Evolutionary conservation across 2,888 invertebrate species (phyloP), one percentile per base, ranked within the genome.

Genomic region (Eilema caniola): DNA sequence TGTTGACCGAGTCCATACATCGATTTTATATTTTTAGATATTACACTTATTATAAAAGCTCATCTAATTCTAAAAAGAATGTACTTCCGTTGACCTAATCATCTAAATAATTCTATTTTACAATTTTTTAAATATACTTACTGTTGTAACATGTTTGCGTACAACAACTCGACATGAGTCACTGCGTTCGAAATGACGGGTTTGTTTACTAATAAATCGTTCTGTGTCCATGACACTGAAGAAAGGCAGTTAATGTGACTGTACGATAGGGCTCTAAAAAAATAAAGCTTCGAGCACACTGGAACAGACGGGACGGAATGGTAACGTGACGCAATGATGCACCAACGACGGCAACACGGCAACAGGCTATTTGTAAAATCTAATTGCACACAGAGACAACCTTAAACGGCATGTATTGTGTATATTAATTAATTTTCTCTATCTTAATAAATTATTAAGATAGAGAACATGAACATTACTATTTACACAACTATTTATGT

Each of bases 211-310:
- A 82, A 82, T 85, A 79, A 83, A 85, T 82, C 79, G 78, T 76
- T 86, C 80, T 85, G 82, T 88, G 86, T 74, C 86, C 81, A 75
- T 88, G 90, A 88, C 89, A 88, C 85, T 85, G 85, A 85, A 79
- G 82, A 82, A 87, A 88, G 75, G 78, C 78, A 84, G 82, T 82
- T 73, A 80, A 75, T 74, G 74, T 65, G 53, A 33, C 57, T 33
- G 57, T 3, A 56, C 12, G 53, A 33, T 25, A n/a, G 47, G 37
- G 59, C 25, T 60, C 28, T 7, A 66, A 59, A 60, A 20, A 59
- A 41, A 33, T 66, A 66, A 66, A 57, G 31, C 33, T 31, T 8
- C 20, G 57, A 33, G 24, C 66, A 66, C 57, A 66, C 56, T 16
- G 41, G 41, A 33, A 4, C 33, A 57, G 24, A 33, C 56, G 31